A percentile compares a stretch with the other conserved stretches of the same genome.
phyloP scores from a whole-genome alignment of 1,140 invertebrate genomes.

The Aphis gossypii region DNA sequence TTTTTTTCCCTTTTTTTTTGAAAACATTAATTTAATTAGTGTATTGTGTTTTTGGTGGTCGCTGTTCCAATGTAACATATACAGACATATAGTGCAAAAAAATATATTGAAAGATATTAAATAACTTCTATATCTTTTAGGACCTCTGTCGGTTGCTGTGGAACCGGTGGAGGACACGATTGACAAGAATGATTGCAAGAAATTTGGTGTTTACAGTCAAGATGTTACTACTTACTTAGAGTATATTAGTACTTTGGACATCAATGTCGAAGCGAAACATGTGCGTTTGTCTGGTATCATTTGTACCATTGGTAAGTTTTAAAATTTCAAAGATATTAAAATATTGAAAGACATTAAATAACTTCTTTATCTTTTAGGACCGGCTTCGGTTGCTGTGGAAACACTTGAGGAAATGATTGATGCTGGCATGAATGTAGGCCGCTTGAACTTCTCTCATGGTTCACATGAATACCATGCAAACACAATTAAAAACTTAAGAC shows the following conservation, averaged over 20 bases:
- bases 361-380: constrained; percentile 69
- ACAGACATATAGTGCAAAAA: too few species aligned
- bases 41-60: too few species aligned
- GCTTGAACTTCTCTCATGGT: constrained; percentile 98
- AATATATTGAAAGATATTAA: too few species aligned
- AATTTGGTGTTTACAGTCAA: constrained; percentile 77
- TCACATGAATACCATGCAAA: constrained; percentile 94
- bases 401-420: constrained; percentile 95
- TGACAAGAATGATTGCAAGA: too few species aligned
- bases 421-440: constrained; percentile 97
- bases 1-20: too few species aligned
- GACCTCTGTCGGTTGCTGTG: too few species aligned
- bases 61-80: too few species aligned
- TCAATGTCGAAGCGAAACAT: constrained; percentile 83
- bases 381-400: constrained; percentile 83
- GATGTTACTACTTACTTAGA: constrained; percentile 72
- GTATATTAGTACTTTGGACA: constrained; percentile 92
- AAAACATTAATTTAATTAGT: too few species aligned
- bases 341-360: constrained; percentile 14
- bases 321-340: neutral
- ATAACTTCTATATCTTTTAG: too few species aligned
- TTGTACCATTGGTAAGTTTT: constrained; percentile 89
- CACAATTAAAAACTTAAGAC: constrained; percentile 87
- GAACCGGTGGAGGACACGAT: too few species aligned
- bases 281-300: constrained; percentile 94